Conservation (phyloP, 2,113 vertebrate genomes). For the Rallus limicola region DNA sequence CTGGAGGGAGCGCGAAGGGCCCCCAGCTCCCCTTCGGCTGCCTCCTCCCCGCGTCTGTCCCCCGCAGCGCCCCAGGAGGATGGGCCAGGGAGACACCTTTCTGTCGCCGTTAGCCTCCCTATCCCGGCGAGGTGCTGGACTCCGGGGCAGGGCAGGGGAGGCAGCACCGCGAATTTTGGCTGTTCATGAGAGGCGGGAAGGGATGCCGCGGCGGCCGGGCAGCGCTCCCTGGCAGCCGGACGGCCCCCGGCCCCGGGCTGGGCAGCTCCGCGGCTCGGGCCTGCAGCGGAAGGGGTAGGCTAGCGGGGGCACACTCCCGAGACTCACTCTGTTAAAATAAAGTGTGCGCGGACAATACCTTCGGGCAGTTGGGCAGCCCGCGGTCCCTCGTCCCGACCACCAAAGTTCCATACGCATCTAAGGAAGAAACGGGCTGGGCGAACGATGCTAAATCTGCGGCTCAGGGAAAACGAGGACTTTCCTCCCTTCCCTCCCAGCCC, state of each 20-base stretch:
- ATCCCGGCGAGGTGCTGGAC: no score
- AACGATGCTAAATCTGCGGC: fast-evolving
- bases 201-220: background rate
- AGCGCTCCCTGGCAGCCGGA: background rate
- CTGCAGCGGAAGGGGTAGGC: background rate
- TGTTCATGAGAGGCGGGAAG: background rate
- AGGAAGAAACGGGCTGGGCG: background rate
- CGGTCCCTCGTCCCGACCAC: background rate
- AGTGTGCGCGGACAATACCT: background rate
- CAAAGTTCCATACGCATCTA: background rate
- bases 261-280: no score
- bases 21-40: background rate
- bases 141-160: background rate
- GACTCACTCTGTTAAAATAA: background rate
- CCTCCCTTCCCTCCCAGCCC: background rate
- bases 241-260: background rate
- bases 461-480: fast-evolving
- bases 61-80: no score
- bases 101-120: background rate
- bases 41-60: background rate
- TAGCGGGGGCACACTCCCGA: background rate
- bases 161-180: background rate
- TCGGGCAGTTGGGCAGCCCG: background rate
- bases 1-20: background rate
- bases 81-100: no score